Base-by-base conservation (phyloP, 2,888 invertebrate species). In the Xanthorhoe spadicearia region DNA sequence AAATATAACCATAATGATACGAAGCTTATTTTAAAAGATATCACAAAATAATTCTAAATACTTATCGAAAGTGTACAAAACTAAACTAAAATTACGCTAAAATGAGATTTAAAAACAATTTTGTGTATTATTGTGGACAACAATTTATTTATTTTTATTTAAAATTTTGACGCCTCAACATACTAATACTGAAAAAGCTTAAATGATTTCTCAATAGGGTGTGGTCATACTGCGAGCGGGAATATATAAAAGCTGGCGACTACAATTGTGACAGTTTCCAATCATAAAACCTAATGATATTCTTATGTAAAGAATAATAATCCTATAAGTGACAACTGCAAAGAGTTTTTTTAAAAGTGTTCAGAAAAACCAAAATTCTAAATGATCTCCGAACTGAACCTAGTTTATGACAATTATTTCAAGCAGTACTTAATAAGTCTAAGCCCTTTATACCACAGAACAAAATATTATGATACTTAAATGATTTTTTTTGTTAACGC, bases 141-240 rank as follows among this genome's bases (percentile, higher is more conserved):
- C 56, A 63, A 58, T 61, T 61, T 64, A 48, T 66, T 69, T 65
- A n/a, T n/a, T 64, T 67, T 68, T 17, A 65, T 53, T 62, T 60
- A 61, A 64, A 70, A 50, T 62, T 69, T 55, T 53, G 74, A 83
- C 81, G 85, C 86, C 86, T 87, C 85, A 83, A 85, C 78, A 74
- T 82, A 84, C 78, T 89, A 90, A 90, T 89, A 90, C 89, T 89
- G 88, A 77, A 83, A 81, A 80, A 77, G 69, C 66, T 57, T 66
- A 62, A 9, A 56, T 18, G 56, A 61, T 62, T 65, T 46, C 19
- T 35, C 57, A 48, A 32, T 52, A 53, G 19, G 46, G 46, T 63
- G 46, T 32, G 57, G 46, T 63, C 32, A 18, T 46, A 63, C 57
- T 63, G 57, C 8, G 57, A 43, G 62, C 62, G 62, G 51, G 48